Percentiles rank a stretch among this genome's conserved stretches.
Evolutionary conservation across 2,113 vertebrate genomes (phyloP).

Genomic region (Cricetomys ansorgei): DNA sequence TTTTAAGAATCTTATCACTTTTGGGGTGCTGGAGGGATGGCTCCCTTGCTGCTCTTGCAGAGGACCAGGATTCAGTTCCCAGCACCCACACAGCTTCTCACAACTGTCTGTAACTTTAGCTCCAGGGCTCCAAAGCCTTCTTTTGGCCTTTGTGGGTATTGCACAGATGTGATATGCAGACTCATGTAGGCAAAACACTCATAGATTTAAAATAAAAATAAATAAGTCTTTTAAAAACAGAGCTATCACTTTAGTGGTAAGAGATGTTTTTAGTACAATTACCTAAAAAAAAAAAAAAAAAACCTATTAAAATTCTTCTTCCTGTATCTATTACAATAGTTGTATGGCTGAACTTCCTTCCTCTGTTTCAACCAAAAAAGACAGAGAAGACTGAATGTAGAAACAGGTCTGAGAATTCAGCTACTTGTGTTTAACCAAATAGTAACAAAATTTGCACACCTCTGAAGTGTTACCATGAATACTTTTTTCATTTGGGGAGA

Average conservation of each 20-base stretch:
- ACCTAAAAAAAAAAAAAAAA: neutral
- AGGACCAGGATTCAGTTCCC: neutral
- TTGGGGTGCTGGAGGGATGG: neutral
- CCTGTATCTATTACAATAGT: neutral
- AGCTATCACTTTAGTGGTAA: neutral
- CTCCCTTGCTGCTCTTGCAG: neutral
- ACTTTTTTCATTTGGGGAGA: neutral
- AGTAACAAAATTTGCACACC: conserved; percentile 20
- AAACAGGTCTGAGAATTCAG: neutral
- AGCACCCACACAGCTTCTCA: neutral
- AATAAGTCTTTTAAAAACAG: neutral
- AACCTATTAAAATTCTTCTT: neutral
- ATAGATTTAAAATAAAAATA: neutral
- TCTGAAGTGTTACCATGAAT: neutral
- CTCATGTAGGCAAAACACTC: neutral
- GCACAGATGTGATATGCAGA: neutral
- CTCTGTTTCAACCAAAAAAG: conserved; percentile 8
- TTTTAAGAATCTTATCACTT: conserved; percentile 32
- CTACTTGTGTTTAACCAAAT: neutral
- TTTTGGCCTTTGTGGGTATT: neutral
- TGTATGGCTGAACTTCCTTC: neutral
- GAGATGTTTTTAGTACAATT: neutral
- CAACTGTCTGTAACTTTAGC: neutral
- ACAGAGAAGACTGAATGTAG: neutral
- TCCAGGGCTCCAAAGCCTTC: neutral